A percentile compares a stretch with the other conserved stretches of the same genome.
Evolutionary conservation across 2,113 vertebrate species (phyloP).

Genomic region (Todiramphus chloris): DNA sequence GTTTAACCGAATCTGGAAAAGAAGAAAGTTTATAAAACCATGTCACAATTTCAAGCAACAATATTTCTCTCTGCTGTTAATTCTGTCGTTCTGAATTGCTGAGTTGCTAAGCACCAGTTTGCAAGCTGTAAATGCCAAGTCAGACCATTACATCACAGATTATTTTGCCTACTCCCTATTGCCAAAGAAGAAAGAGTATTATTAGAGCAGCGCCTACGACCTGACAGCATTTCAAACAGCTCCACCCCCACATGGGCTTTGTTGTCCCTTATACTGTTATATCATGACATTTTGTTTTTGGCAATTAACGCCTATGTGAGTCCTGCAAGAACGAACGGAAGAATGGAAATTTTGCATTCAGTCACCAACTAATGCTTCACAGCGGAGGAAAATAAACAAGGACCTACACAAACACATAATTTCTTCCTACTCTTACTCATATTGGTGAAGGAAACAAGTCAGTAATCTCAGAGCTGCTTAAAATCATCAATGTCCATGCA

Average conservation of each 20-base stretch:
- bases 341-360: neutral
- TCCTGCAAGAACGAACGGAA: neutral
- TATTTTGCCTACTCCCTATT: neutral
- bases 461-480: neutral
- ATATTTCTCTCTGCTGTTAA: neutral
- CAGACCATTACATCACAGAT: neutral
- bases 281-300: neutral
- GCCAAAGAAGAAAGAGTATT: neutral
- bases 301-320: neutral
- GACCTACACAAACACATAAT: neutral
- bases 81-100: neutral
- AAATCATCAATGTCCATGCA: fast-evolving
- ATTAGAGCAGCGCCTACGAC: fast-evolving
- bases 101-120: neutral
- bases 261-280: neutral
- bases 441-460: neutral
- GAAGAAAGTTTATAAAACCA: slow-evolving; percentile 32
- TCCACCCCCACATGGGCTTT: neutral
- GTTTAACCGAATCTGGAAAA: slow-evolving; percentile 89
- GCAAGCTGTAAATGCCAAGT: neutral
- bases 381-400: neutral
- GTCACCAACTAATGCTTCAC: neutral
- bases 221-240: neutral
- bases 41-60: slow-evolving; percentile 6
- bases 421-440: neutral